These are phyloP conservation scores for Pangasius djambal DNA, from an alignment of 2,797 vertebrate genomes.

Conservation along the genomic window DNA sequence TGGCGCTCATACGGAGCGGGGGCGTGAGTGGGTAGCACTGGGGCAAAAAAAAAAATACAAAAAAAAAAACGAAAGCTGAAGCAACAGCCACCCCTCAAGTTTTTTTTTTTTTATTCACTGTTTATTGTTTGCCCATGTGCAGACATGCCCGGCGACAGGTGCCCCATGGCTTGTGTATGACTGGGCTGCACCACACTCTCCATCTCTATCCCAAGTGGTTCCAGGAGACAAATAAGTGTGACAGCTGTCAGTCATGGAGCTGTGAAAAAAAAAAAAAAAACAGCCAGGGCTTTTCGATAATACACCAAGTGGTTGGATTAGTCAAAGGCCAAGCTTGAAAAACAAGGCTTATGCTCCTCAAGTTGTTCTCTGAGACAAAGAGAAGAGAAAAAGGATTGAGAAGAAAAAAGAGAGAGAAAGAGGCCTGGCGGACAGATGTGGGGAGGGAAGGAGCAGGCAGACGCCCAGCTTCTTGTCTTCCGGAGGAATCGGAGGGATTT, in stretches of 20 bases:
- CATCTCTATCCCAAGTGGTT: slow-evolving; percentile 57
- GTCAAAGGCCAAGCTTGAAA: slow-evolving; percentile 60
- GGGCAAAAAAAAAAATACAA: slow-evolving; percentile 61
- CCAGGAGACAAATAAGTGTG: slow-evolving; percentile 55
- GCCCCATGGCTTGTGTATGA: slow-evolving; percentile 60
- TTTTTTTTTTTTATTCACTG: slow-evolving; percentile 71
- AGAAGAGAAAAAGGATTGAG: slow-evolving; percentile 16
- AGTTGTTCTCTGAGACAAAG: slow-evolving; percentile 57
- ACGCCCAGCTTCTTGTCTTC: slow-evolving; percentile 54
- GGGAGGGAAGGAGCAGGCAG: slow-evolving; percentile 38
- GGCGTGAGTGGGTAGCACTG: slow-evolving; percentile 56
- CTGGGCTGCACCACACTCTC: slow-evolving; percentile 58
- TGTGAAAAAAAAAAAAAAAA: slow-evolving; percentile 48
- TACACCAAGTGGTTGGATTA: slow-evolving; percentile 59
- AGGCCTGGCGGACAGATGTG: slow-evolving; percentile 45
- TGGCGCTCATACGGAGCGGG: slow-evolving; percentile 65
- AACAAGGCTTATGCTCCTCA: slow-evolving; percentile 58
- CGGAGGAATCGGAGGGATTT: slow-evolving; percentile 50
- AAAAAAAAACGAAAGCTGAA: slow-evolving; percentile 74
- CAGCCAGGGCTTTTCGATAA: slow-evolving; percentile 46
- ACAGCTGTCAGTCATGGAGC: slow-evolving; percentile 61
- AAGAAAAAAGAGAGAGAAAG: slow-evolving; percentile 3
- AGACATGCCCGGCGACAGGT: slow-evolving; percentile 71
- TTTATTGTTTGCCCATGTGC: slow-evolving; percentile 78
- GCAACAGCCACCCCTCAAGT: slow-evolving; percentile 71